Conservation (phyloP, 1,140 invertebrate genomes). For the Hypothenemus hampei region DNA sequence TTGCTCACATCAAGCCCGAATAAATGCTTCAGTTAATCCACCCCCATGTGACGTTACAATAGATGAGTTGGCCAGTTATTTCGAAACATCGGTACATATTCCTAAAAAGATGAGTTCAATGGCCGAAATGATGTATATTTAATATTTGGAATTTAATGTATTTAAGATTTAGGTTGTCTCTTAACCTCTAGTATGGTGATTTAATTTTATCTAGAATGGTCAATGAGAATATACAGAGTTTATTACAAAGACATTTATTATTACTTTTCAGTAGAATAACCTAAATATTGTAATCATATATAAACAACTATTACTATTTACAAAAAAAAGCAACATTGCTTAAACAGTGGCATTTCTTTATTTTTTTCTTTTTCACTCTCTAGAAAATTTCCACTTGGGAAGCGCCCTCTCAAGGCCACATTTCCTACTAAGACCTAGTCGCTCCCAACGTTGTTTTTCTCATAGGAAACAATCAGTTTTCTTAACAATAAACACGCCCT, state of each 20-base stretch:
- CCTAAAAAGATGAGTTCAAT: conserved; percentile 94
- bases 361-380: no score
- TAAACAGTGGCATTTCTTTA: conserved; percentile 17
- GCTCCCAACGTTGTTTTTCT: no score
- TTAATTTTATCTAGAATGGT: no score
- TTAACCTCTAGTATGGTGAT: no score
- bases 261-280: conserved; percentile 43
- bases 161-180: no score
- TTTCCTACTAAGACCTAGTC: no score
- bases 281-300: conserved; percentile 39
- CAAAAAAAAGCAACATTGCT: conserved; percentile 40
- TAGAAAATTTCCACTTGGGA: no score
- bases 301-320: conserved; percentile 45
- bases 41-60: conserved; percentile 76
- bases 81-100: conserved; percentile 89
- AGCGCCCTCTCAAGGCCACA: background rate
- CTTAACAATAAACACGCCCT: conserved; percentile 31
- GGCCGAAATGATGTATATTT: conserved; percentile 97
- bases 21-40: conserved; percentile 53
- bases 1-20: conserved; percentile 60
- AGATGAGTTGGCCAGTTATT: conserved; percentile 87
- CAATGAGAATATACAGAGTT: background rate
- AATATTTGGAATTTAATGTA: no score
- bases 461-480: conserved; percentile 15
- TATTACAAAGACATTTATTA: conserved; percentile 45